Base-by-base conservation (phyloP, 2,113 vertebrate genomes). In the Ceyx cyanopectus region DNA sequence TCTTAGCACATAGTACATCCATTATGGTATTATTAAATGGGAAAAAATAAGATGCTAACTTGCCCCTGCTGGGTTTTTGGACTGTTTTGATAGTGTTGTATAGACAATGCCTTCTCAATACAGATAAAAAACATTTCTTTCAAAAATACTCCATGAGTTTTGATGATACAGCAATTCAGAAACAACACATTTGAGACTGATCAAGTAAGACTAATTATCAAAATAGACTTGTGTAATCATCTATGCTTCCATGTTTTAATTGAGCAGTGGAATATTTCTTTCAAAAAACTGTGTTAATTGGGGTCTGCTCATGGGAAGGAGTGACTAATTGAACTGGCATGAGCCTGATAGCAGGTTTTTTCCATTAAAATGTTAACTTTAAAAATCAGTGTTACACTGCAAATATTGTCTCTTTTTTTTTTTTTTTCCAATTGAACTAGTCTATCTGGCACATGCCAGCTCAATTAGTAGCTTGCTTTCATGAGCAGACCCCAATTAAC, bases 401-500 rank as follows among this genome's bases (percentile, higher is more conserved):
- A 95, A 96, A 93, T 93, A 74, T 80, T 95, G 92, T 86, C 90
- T 95, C 41, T 94, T 23, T 50, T 23, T 45, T 45, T 45, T 45
- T 50, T 23, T 50, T 50, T 89, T 92, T 93, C 79, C 65, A 43
- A 14, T 87, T 76, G 89, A 66, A 84, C 54, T 91, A 92, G 90
- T 70, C 48, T 95, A 67, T 95, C 90, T 78, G 85, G 61, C 80
- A 85, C 85, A 79, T 90, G 87, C 94, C 90, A 94, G 90, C 82
- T 96, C 94, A 95, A 96, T 96, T 96, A 97, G 93, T 81, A 81
- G 51, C 74, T 92, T 84, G 51, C 83, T 96, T 96, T 97, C 77
- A 94, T 92, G 95, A 94, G 70, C 66, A 95, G 95, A 95, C 94
- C 95, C 74, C 85, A 97, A 96, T 96, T 97, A 97, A 95, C 91